Conservation (phyloP, 2,797 vertebrate species). For the Oceanodroma leucorhoa region DNA sequence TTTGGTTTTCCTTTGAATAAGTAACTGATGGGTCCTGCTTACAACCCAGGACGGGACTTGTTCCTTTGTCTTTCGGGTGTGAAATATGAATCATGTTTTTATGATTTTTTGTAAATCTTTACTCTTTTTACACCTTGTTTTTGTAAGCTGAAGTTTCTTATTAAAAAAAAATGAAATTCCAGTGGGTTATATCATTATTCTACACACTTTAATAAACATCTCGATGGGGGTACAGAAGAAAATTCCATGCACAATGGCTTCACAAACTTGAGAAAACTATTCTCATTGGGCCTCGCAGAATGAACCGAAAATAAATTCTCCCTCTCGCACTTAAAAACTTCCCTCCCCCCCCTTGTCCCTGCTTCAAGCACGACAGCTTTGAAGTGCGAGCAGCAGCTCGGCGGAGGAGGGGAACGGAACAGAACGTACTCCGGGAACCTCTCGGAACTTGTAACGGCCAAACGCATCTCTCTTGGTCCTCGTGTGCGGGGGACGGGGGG, state of each 20-base stretch:
- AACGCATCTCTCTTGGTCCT: background rate
- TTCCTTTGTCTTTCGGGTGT: conserved; percentile 58
- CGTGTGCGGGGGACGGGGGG: accelerated
- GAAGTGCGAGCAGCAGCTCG: background rate
- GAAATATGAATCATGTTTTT: conserved; percentile 76
- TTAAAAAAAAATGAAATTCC: conserved; percentile 73
- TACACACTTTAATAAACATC: conserved; percentile 4
- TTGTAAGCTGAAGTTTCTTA: conserved; percentile 81
- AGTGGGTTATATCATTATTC: conserved; percentile 41
- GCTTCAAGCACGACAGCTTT: background rate
- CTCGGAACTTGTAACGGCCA: accelerated
- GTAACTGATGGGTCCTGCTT: conserved; percentile 43
- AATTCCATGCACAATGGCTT: background rate
- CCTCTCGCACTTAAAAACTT: background rate
- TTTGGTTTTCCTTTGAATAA: background rate
- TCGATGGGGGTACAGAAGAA: background rate
- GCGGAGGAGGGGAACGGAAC: background rate
- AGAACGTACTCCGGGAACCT: accelerated
- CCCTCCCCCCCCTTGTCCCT: background rate
- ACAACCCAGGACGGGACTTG: conserved; percentile 42
- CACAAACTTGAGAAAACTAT: background rate
- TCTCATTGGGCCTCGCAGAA: background rate
- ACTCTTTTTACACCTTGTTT: conserved; percentile 82
- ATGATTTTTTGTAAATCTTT: conserved; percentile 81
- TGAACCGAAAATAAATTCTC: background rate